Conservation (phyloP, 2,888 invertebrate genomes). For the Macrosoma leucophasiata region DNA sequence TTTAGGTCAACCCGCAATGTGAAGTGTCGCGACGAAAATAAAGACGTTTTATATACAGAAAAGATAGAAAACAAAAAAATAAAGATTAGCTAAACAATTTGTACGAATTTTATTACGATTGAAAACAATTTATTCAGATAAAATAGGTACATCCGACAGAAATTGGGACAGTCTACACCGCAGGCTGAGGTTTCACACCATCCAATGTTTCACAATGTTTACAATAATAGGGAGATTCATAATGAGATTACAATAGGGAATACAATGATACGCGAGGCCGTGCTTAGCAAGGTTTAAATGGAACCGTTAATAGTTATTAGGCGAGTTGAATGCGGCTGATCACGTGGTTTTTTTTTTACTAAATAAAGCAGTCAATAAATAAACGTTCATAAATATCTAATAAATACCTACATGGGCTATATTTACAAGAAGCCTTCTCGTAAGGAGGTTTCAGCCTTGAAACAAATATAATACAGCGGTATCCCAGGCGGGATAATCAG, state of each 20-base stretch:
- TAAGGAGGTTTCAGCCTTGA: slow-evolving; percentile 67
- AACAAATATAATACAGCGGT: slow-evolving; percentile 74
- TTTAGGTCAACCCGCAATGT: slow-evolving; percentile 50
- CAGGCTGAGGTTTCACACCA: slow-evolving; percentile 52
- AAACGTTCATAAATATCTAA: slow-evolving; percentile 77
- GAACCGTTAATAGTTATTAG: slow-evolving; percentile 64
- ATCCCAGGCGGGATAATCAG: slow-evolving; percentile 68
- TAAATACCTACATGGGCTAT: slow-evolving; percentile 75
- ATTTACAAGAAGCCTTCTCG: slow-evolving; percentile 72
- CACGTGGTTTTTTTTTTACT: slow-evolving; percentile 61
- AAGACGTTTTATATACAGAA: slow-evolving; percentile 17
- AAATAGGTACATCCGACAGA: slow-evolving; percentile 5
- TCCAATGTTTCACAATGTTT: slow-evolving; percentile 69
- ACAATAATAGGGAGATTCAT: slow-evolving; percentile 68
- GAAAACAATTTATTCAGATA: slow-evolving; percentile 4
- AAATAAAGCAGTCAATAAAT: slow-evolving; percentile 77
- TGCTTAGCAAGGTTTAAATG: slow-evolving; percentile 69
- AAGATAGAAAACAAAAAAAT: slow-evolving; percentile 9
- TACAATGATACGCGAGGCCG: slow-evolving; percentile 58
- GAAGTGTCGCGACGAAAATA: slow-evolving; percentile 27
- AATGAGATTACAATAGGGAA: slow-evolving; percentile 68
- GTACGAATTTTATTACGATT: no score
- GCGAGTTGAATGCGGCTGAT: slow-evolving; percentile 53
- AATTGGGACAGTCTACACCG: slow-evolving; percentile 34
- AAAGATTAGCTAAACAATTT: no score